Evolutionary conservation across 2,113 vertebrate species (phyloP).

Genomic region (Sander vitreus): DNA sequence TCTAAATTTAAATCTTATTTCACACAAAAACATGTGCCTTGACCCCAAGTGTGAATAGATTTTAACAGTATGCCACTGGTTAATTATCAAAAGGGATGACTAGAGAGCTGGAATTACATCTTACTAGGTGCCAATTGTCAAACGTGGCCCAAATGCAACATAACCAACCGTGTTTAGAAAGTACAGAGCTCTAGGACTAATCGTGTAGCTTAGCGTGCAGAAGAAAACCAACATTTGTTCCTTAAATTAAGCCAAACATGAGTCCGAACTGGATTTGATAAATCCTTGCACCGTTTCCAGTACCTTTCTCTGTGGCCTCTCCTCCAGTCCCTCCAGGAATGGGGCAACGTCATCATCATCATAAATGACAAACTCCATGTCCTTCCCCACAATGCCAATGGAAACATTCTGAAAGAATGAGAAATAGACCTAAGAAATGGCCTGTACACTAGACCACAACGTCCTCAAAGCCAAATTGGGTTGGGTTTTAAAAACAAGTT

Average conservation of each 20-base stretch:
- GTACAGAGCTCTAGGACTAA: background rate
- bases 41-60: background rate
- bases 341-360: slow-evolving; percentile 95
- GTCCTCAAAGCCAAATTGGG: background rate
- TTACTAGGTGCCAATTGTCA: background rate
- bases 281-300: background rate
- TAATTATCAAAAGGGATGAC: background rate
- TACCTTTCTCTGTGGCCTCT: slow-evolving; percentile 97
- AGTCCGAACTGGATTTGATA: background rate
- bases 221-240: background rate
- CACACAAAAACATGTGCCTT: background rate
- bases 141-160: background rate
- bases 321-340: slow-evolving; percentile 97
- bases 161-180: background rate
- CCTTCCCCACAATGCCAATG: slow-evolving; percentile 97
- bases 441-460: background rate
- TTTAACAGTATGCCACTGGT: background rate
- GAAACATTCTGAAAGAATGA: slow-evolving; percentile 90
- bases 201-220: background rate
- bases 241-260: background rate
- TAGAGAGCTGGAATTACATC: background rate
- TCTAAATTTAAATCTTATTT: background rate
- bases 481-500: background rate
- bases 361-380: slow-evolving; percentile 97
- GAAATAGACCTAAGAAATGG: background rate